Evolutionary conservation across 2,888 invertebrate species (phyloP), one percentile per base, ranked within the genome.

Genomic region (Tiphia femorata): DNA sequence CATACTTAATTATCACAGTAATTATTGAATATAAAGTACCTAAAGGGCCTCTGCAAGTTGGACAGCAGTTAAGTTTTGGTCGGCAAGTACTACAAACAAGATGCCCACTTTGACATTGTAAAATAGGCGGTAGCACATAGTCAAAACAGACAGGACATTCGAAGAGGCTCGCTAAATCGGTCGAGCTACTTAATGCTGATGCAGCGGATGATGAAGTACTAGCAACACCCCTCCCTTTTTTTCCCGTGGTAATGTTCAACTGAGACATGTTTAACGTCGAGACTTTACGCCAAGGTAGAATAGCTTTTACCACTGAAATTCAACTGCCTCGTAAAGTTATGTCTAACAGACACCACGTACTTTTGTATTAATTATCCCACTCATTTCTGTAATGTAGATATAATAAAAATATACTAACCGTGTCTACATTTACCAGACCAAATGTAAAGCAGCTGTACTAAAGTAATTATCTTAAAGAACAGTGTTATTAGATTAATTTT

Each of bases 111-210:
- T 97, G 97, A 84, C 99, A 99, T 85, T 98, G 98, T 84, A 98
- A 88, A 77, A 99, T 99, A 30, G 99, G 99, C 65, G 99, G 99
- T 81, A 99, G 87, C 65, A 98, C 98, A 88, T 98, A 98, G 86
- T 99, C 99, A 85, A 99, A 98, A 86, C 99, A 99, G 67, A 99
- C 99, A 29, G 96, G 96, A 84, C 96, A 96, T 84, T 96, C 96
- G 83, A 96, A 96, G 47, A 96, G 87, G 62, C 95, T 94, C 64
- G 96, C 95, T 78, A 96, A 86, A 84, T 96, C 96, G 76, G 94
- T 92, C 47, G 94, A 92, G 85, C 92, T 90, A 78, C 89, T 89
- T 67, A 88, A 87, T 21, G 89, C 87, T 52, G 88, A 87, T 79
- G 86, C 87, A 44, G 86, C 86, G 67, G 87, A 85, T 58, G 87